Evolutionary conservation across 1,140 invertebrate species (phyloP).

Genomic region (Diabrotica undecimpunctata): DNA sequence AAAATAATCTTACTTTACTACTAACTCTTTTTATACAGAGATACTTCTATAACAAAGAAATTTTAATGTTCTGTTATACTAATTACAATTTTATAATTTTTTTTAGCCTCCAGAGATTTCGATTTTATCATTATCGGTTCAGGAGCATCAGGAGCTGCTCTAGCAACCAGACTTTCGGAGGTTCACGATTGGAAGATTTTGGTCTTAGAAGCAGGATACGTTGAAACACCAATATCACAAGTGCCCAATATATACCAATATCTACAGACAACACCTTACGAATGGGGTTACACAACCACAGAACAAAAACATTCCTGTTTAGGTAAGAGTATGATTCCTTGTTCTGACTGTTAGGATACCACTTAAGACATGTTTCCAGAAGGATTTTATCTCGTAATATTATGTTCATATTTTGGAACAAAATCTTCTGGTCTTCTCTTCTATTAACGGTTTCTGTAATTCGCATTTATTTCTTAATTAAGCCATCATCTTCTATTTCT

Average conservation of each 20-base stretch:
- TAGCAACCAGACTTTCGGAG: conserved; percentile 70
- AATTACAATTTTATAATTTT: too few species aligned
- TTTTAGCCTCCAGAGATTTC: conserved; percentile 35
- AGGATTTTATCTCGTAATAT: too few species aligned
- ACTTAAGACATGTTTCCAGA: too few species aligned
- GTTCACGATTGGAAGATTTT: conserved; percentile 64
- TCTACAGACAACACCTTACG: conserved; percentile 65
- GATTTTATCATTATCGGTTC: conserved; percentile 41
- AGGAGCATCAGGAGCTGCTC: conserved; percentile 53
- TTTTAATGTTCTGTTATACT: too few species aligned
- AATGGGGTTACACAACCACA: conserved; percentile 75
- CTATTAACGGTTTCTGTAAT: too few species aligned
- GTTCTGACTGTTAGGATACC: not conserved
- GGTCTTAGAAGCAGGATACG: conserved; percentile 65
- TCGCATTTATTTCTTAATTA: not conserved
- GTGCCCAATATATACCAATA: conserved; percentile 67
- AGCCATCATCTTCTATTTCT: not conserved
- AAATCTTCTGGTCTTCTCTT: too few species aligned
- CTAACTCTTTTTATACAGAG: too few species aligned
- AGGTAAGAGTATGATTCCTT: conserved; percentile 37
- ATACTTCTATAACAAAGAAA: too few species aligned
- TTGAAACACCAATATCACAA: conserved; percentile 68
- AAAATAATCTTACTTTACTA: too few species aligned
- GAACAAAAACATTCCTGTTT: conserved; percentile 65
- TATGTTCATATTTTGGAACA: too few species aligned